Evolutionary conservation across 2,888 invertebrate species (phyloP).

Genomic region (Anarsia innoxiella): DNA sequence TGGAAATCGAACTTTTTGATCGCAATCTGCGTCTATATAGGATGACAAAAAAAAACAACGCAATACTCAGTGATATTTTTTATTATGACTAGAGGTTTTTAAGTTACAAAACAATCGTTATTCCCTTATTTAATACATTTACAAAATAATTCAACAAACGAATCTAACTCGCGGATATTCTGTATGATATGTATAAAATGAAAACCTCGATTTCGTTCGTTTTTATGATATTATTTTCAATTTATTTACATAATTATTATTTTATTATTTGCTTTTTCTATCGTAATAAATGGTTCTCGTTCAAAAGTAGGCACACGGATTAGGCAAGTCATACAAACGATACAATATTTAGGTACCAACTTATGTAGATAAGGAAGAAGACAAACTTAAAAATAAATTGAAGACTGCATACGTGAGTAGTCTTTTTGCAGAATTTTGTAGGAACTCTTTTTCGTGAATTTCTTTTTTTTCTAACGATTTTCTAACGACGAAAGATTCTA

Average conservation of each 20-base stretch:
- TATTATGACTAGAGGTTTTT: conserved; percentile 83
- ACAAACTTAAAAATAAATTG: no score
- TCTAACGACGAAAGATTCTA: no score
- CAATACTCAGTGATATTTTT: conserved; percentile 65
- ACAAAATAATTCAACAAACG: conserved; percentile 58
- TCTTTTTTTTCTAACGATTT: no score
- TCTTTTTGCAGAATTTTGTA: no score
- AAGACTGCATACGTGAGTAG: no score
- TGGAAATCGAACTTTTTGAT: no score
- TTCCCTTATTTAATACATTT: conserved; percentile 41
- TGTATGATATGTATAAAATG: conserved; percentile 70
- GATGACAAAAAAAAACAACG: conserved; percentile 35
- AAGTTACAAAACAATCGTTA: conserved; percentile 76
- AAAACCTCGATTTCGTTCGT: conserved; percentile 52
- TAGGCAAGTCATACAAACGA: conserved; percentile 22
- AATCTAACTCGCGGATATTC: conserved; percentile 46
- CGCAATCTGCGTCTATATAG: no score
- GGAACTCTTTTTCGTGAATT: no score
- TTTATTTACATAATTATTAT: conserved; percentile 25
- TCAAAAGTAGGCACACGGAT: conserved; percentile 59
- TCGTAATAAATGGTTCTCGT: conserved; percentile 34
- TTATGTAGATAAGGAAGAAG: no score
- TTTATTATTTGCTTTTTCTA: no score
- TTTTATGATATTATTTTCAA: conserved; percentile 24
- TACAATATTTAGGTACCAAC: no score